Evolutionary conservation across 2,113 vertebrate species (phyloP).

Genomic region (Rhizomys pruinosus): DNA sequence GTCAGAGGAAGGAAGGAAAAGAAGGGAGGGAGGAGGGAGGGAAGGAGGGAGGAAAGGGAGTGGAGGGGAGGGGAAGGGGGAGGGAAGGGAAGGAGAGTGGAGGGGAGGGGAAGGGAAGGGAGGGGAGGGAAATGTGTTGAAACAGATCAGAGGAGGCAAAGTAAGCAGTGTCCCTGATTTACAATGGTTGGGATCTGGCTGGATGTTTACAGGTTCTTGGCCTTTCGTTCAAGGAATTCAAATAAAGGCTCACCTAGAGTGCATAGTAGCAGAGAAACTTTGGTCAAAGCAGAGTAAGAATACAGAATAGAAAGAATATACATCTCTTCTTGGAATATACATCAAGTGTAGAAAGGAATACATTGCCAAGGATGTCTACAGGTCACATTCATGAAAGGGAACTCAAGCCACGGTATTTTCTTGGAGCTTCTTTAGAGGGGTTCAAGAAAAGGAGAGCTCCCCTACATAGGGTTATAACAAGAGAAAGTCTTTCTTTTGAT

Average conservation of each 20-base stretch:
- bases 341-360: not conserved
- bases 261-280: not conserved
- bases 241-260: not conserved
- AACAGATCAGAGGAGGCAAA: rapidly evolving
- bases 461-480: not conserved
- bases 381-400: not conserved
- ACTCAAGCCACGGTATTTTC: too few relatives aligned
- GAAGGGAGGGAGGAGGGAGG: too few relatives aligned
- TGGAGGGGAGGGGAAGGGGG: too few relatives aligned
- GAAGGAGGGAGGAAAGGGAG: too few relatives aligned
- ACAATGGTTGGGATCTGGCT: not conserved
- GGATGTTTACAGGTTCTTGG: not conserved
- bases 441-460: too few relatives aligned
- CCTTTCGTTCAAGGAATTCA: not conserved
- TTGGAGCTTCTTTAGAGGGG: not conserved
- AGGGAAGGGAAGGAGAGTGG: too few relatives aligned
- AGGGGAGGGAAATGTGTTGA: too few relatives aligned
- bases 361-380: not conserved
- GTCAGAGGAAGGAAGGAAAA: too few relatives aligned
- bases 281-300: not conserved
- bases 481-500: not conserved
- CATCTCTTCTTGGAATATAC: not conserved
- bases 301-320: not conserved
- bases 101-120: too few relatives aligned
- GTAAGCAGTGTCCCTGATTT: rapidly evolving